Conservation (phyloP, 2,797 vertebrate genomes). For the Aldrovandia affinis region DNA sequence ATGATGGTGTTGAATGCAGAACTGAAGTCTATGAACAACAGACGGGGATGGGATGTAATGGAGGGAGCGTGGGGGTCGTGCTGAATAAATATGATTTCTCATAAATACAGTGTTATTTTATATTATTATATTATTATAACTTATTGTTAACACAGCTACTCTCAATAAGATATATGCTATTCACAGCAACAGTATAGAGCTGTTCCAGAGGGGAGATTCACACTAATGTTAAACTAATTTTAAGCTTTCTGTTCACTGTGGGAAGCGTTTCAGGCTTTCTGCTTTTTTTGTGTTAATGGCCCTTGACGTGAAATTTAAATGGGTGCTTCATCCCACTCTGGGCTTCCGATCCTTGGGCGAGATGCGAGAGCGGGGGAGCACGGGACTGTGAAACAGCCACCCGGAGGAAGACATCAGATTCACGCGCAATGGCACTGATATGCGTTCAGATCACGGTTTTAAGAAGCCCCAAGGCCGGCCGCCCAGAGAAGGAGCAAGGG, state of each 20-base stretch:
- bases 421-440: background rate
- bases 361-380: background rate
- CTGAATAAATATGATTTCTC: too few relatives aligned
- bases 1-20: too few relatives aligned
- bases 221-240: background rate
- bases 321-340: background rate
- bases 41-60: too few relatives aligned
- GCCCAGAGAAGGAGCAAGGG: too few relatives aligned
- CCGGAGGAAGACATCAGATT: background rate
- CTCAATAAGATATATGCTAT: background rate
- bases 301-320: background rate
- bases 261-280: background rate
- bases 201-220: background rate
- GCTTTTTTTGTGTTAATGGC: background rate
- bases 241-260: too few relatives aligned
- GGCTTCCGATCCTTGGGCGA: background rate
- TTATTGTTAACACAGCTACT: too few relatives aligned
- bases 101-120: too few relatives aligned
- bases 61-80: too few relatives aligned
- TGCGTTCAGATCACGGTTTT: background rate
- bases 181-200: background rate
- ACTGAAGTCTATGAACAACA: too few relatives aligned
- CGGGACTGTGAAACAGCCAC: background rate
- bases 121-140: too few relatives aligned
- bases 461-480: background rate